A percentile compares a stretch with the other conserved stretches of the same genome.
phyloP scores from a whole-genome alignment of 2,797 vertebrate species.

The Valencia hispanica region DNA sequence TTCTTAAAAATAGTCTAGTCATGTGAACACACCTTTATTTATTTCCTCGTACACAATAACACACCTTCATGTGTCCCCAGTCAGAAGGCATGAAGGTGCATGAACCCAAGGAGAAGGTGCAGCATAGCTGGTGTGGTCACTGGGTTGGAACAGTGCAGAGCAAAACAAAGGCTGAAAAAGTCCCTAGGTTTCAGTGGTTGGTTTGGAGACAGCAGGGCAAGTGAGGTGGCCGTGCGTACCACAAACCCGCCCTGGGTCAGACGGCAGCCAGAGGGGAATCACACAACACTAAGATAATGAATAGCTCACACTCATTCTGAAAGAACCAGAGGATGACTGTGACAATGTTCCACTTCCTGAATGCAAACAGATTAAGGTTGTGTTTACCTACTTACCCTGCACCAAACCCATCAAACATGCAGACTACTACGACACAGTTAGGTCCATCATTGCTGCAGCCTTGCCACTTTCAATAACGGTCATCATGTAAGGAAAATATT shows the following conservation, averaged over 20 bases:
- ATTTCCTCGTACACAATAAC: slow-evolving; percentile 31
- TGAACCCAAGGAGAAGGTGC: slow-evolving; percentile 30
- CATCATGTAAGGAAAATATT: neutral
- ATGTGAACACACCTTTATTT: slow-evolving; percentile 30
- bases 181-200: slow-evolving; percentile 78
- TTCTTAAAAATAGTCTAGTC: slow-evolving; percentile 51
- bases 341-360: slow-evolving; percentile 75
- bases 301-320: slow-evolving; percentile 78
- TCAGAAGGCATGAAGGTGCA: slow-evolving; percentile 13
- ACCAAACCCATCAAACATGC: neutral
- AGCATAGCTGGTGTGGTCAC: slow-evolving; percentile 29
- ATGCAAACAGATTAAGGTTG: slow-evolving; percentile 49
- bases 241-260: slow-evolving; percentile 66
- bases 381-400: slow-evolving; percentile 58
- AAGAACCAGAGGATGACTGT: slow-evolving; percentile 68
- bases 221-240: slow-evolving; percentile 69
- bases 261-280: slow-evolving; percentile 75
- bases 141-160: slow-evolving; percentile 19
- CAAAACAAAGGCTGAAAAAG: slow-evolving; percentile 81
- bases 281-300: slow-evolving; percentile 72
- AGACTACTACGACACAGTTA: neutral
- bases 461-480: neutral
- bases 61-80: slow-evolving; percentile 8
- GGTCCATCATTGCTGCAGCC: neutral
- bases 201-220: slow-evolving; percentile 73